These are phyloP conservation scores for Mesembrinibis cayennensis DNA, from an alignment of 2,113 vertebrate genomes.

Conservation along the genomic window DNA sequence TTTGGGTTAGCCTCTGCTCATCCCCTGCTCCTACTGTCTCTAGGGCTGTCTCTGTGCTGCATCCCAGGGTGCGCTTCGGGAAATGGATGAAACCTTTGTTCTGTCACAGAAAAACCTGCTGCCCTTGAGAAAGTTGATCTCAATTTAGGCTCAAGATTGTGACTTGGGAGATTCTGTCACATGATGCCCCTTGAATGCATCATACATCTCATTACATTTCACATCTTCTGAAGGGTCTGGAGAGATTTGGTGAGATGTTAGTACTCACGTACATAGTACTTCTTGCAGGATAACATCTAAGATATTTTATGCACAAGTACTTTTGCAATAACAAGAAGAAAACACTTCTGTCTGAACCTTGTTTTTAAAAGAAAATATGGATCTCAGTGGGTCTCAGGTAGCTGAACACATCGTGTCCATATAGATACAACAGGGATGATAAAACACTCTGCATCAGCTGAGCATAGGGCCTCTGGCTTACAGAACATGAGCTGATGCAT, in stretches of 20 bases:
- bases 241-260: background rate
- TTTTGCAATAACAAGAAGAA: background rate
- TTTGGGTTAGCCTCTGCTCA: background rate
- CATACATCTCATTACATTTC: background rate
- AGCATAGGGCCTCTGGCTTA: background rate
- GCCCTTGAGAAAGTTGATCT: background rate
- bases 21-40: background rate
- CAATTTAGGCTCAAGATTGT: background rate
- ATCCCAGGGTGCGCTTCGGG: background rate
- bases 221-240: background rate
- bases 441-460: background rate
- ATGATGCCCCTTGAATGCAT: background rate
- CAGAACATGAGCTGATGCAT: background rate
- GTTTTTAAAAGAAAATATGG: background rate
- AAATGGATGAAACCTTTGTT: background rate
- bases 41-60: background rate
- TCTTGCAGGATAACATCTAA: background rate
- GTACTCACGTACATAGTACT: background rate
- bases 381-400: background rate
- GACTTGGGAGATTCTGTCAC: background rate
- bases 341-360: background rate
- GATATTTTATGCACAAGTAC: background rate
- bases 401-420: background rate
- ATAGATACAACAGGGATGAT: background rate
- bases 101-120: background rate